Conservation (phyloP, 1,140 invertebrate species). For the Apis cerana region DNA sequence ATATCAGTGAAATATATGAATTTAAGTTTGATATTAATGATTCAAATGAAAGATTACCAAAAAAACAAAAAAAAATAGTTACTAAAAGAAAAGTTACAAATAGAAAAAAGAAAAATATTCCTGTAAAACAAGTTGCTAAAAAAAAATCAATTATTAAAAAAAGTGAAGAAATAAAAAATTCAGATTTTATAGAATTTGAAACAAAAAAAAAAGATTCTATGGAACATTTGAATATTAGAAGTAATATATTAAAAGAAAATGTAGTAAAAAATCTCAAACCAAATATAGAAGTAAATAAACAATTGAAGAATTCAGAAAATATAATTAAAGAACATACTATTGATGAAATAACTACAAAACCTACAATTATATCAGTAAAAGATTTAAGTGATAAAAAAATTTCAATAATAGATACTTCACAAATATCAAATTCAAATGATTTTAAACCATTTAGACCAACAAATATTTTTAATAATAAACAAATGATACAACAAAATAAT, state of each 20-base stretch:
- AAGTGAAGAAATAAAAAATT: not conserved
- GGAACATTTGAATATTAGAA: not conserved
- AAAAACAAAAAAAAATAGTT: constrained; percentile 6
- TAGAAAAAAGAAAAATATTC: constrained; percentile 20
- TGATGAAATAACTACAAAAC: not conserved
- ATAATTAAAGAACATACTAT: not conserved
- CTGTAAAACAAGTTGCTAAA: not conserved
- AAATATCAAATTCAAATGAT: constrained; percentile 39
- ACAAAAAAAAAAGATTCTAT: not conserved
- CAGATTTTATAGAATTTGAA: not conserved
- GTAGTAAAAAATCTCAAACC: not conserved
- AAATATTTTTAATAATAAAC: constrained; percentile 57
- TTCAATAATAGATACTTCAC: constrained; percentile 50
- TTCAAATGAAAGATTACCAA: constrained; percentile 40
- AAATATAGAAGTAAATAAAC: not conserved
- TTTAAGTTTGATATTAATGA: constrained; percentile 58
- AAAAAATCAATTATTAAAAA: not conserved
- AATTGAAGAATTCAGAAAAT: not conserved
- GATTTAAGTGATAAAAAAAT: constrained; percentile 49
- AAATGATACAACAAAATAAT: constrained; percentile 40
- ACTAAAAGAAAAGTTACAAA: not conserved
- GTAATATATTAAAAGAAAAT: not conserved
- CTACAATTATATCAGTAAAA: constrained; percentile 50
- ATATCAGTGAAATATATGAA: constrained; percentile 51
- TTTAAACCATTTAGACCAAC: constrained; percentile 58